Evolutionary conservation across 1,140 invertebrate species (phyloP), one percentile per base, ranked within the genome.

Genomic region (Trichonephila inaurata): DNA sequence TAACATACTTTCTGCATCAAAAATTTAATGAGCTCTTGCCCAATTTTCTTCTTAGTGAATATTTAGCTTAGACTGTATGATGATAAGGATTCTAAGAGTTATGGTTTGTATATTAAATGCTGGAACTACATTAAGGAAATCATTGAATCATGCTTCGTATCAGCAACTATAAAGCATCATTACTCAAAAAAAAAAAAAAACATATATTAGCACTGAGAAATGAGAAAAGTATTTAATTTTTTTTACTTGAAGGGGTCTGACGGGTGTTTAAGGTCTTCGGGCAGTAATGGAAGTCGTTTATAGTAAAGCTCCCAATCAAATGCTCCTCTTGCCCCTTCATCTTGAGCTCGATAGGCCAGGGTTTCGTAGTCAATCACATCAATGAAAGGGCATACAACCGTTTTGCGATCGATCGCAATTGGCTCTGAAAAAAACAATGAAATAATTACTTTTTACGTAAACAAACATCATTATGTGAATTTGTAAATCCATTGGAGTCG

Each of bases 231-330:
- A 66, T 21, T 19, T 16, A 16, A 16, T 72, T 77, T 33, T n/a
- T 81, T 64, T 87, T 90, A 94, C 97, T 97, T 97, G 95, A 99
- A 99, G 0, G 99, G 99, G 95, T 98, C 97, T 0, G 98, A 97
- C 28, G 98, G 98, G 96, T 98, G 97, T 94, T 97, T 96, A 21
- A 97, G 95, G 95, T 99, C 98, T 95, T 97, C 97, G 0, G 97
- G 97, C 90, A 99, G 95, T 19, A 99, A 95, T 1, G 98, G 98
- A 82, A 99, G 96, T 60, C 99, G 96, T 96, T 99, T 99, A 95
- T 99, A 99, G 96, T 97, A 99, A 94, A 96, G 96, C 94, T 97
- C 96, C 97, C 97, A 97, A 94, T 96, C 97, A 95, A 97, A 97
- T 12, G 97, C 96, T 40, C 96, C 96, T 95, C 96, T 96, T 92